Evolutionary conservation across 2,797 vertebrate genomes (phyloP), one percentile per base, ranked within the genome.

Genomic region (Ataeniobius toweri): DNA sequence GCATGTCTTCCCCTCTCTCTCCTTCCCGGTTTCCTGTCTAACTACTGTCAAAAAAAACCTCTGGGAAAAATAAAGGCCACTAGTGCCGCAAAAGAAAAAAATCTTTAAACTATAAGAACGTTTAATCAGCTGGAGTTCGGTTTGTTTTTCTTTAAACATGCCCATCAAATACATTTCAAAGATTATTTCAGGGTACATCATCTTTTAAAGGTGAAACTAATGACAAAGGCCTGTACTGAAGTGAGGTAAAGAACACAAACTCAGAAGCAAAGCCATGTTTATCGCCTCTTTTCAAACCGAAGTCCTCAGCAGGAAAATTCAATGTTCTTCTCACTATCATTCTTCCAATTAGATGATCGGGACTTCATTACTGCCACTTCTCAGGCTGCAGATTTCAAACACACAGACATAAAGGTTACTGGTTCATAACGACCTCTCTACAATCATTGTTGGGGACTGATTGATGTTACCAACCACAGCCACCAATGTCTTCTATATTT

Each of bases 321-420:
- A 89, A 85, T 71, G 68, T 86, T 85, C 81, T 81, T 67, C 78
- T 80, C 75, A 0, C 80, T 75, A 77, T 89, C 85, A 83, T 83
- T 86, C 85, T 83, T 75, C 87, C 84, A 88, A 86, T 88, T 86
- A 90, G 80, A 84, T 81, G 73, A 77, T 86, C 80, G 76, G 80
- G 84, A 89, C 87, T 88, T 88, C 86, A 84, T 84, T 83, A 81
- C 79, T 59, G 78, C 75, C 9, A 8, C 55, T 76, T 80, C 22
- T 48, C 76, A 39, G 74, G 78, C 85, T 79, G 61, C 77, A 6
- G 71, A 61, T 81, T 80, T 82, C 72, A 76, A 72, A 82, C 81
- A 46, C 63, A 41, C 48, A 76, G 69, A 78, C 76, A 63, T 26
- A 31, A 73, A 80, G 41, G 48, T 67, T 58, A 70, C 46, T 63